Conservation (phyloP, 2,113 vertebrate species). For the Acrocephalus kingi region DNA sequence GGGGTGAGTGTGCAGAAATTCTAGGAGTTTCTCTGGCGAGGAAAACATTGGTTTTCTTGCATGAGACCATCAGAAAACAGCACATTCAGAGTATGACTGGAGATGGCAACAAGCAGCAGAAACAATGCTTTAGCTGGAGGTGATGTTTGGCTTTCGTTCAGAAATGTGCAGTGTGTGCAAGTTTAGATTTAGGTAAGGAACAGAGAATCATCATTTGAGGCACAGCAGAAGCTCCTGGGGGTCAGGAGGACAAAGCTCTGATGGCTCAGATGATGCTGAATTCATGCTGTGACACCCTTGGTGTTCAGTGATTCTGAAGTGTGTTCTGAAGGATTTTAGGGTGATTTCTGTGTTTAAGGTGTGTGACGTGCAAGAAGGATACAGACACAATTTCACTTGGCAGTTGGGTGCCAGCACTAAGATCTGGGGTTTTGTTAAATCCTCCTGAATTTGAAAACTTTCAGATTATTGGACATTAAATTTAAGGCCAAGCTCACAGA, state of each 20-base stretch:
- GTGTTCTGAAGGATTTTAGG: not conserved
- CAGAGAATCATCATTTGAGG: not conserved
- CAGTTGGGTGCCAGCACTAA: not conserved
- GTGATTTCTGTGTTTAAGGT: not conserved
- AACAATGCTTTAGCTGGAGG: not conserved
- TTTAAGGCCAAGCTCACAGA: not conserved
- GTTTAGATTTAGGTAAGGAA: not conserved
- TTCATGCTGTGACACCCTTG: not conserved
- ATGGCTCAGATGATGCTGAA: not conserved
- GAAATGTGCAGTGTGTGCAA: rapidly evolving
- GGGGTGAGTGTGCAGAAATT: not conserved
- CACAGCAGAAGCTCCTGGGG: not conserved
- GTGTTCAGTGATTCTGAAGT: not conserved
- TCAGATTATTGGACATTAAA: not conserved
- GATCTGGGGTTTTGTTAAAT: not conserved
- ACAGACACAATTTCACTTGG: not conserved
- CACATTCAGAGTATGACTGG: not conserved
- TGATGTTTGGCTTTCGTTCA: not conserved
- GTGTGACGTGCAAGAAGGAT: not conserved
- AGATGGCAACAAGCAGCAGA: not conserved
- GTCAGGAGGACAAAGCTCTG: not conserved
- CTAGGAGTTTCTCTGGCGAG: not conserved
- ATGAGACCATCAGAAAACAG: not conserved
- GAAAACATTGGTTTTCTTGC: not conserved
- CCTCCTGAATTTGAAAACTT: not conserved